These are phyloP conservation scores for Zaprionus ornatus DNA, from an alignment of 1,140 invertebrate genomes.

Conservation along the genomic window DNA sequence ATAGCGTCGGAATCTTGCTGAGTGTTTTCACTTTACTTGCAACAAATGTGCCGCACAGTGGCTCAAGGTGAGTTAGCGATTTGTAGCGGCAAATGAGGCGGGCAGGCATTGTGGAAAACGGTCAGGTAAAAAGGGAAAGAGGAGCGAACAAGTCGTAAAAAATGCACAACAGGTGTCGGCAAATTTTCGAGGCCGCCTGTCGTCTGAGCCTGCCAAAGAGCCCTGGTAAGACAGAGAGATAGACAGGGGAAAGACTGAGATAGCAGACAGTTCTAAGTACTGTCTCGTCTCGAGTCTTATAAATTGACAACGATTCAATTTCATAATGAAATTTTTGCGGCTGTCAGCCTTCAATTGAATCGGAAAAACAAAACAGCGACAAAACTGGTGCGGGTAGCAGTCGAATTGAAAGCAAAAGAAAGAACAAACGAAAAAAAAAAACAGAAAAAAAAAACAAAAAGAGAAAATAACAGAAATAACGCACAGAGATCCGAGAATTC, in stretches of 20 bases:
- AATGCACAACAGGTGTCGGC: conserved; percentile 71
- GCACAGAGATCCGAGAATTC: conserved; percentile 47
- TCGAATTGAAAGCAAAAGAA: neutral
- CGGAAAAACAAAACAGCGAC: conserved; percentile 60
- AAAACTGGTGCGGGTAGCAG: neutral
- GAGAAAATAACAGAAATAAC: conserved; percentile 42
- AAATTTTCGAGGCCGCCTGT: conserved; percentile 37
- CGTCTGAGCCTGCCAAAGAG: conserved; percentile 28
- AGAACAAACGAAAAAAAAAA: neutral
- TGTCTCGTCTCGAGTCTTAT: conserved; percentile 19
- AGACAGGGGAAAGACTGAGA: neutral
- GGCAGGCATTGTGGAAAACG: conserved; percentile 8
- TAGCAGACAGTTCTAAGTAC: conserved; percentile 2
- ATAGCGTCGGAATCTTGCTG: conserved; percentile 31
- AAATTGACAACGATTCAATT: conserved; percentile 79
- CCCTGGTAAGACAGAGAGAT: conserved; percentile 1
- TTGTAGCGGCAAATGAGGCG: conserved; percentile 64
- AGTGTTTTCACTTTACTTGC: conserved; percentile 63
- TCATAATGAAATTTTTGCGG: conserved; percentile 79
- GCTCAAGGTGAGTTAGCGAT: conserved; percentile 63
- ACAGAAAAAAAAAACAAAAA: neutral
- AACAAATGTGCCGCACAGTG: conserved; percentile 17
- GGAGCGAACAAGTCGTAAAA: conserved; percentile 36
- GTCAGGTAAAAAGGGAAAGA: conserved; percentile 16
- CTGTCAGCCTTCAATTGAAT: conserved; percentile 80